Base-by-base conservation (phyloP, 2,797 vertebrate genomes). In the Moxostoma hubbsi region DNA sequence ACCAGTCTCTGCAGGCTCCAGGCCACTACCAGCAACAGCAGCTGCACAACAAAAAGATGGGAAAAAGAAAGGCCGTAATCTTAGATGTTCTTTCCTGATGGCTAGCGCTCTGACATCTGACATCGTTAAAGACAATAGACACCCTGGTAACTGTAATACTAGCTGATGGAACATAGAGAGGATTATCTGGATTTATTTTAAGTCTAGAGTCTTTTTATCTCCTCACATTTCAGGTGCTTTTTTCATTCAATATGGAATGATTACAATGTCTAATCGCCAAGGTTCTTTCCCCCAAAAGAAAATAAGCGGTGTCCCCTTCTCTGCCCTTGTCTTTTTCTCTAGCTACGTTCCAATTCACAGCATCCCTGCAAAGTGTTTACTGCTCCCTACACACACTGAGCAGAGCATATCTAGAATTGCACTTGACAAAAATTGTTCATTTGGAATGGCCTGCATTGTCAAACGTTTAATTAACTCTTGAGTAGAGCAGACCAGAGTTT, bases 1-100 rank as follows among this genome's bases (percentile, higher is more conserved):
- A 91, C 85, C 89, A 88, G 85, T 70, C 89, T 89, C 90, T 82
- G 88, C 83, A 89, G 92, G 90, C 90, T 83, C 61, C 79, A 90
- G 86, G 90, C 91, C 90, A 87, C 91, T 90, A 91, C 88, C 90
- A 83, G 86, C 70, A 79, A 45, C 87, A 89, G 80, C 71, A 90
- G 83, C 67, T 66, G 84, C 82, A 74, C 75, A 88, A 87, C 82
- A 69, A 79, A 85, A 86, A 68, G 1, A 78, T 64, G 66, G 80
- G 71, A 70, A 88, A 86, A 82, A 76, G 78, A 86, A 80, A 90
- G 83, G 54, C 80, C 68, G 82, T 81, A 81, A 84, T 82, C 82
- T 87, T 82, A 85, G 82, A 85, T 87, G 84, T 85, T 85, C 80
- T 79, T 82, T 83, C 77, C 82, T 86, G 82, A 81, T 84, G 78